Evolutionary conservation across 2,113 vertebrate species (phyloP).

Genomic region (Nannospalax galili): DNA sequence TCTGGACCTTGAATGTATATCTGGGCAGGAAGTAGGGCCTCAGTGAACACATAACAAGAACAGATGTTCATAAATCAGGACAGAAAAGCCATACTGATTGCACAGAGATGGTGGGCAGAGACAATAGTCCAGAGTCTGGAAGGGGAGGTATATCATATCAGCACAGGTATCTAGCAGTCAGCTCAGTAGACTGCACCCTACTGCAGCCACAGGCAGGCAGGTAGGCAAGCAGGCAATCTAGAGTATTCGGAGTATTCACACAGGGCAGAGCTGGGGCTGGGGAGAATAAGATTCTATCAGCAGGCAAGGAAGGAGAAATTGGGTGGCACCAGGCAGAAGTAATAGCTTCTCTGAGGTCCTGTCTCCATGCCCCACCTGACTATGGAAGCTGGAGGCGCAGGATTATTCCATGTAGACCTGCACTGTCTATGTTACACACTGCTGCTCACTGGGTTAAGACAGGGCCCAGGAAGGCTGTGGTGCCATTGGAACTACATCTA

Average conservation of each 20-base stretch:
- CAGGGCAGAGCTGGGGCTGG: background rate
- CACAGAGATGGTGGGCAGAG: background rate
- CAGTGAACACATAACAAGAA: background rate
- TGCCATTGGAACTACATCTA: rapidly evolving
- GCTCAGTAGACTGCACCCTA: background rate
- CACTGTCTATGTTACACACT: background rate
- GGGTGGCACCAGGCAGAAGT: background rate
- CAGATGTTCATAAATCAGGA: background rate
- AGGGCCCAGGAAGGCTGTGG: background rate
- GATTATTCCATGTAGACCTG: no score
- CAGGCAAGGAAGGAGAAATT: background rate
- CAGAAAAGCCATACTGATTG: background rate
- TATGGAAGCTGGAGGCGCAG: background rate
- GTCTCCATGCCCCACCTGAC: background rate
- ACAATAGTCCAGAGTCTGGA: background rate
- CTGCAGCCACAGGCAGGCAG: background rate
- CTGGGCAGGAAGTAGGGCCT: background rate
- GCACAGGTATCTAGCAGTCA: background rate
- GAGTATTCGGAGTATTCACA: background rate
- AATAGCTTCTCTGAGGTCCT: background rate
- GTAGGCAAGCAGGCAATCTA: no score
- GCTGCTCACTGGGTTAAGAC: background rate
- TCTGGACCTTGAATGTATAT: background rate
- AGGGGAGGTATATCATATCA: background rate
- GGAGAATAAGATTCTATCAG: background rate